phyloP scores from a whole-genome alignment of 2,797 vertebrate genomes.

The Mormyrus proboscirostris region DNA sequence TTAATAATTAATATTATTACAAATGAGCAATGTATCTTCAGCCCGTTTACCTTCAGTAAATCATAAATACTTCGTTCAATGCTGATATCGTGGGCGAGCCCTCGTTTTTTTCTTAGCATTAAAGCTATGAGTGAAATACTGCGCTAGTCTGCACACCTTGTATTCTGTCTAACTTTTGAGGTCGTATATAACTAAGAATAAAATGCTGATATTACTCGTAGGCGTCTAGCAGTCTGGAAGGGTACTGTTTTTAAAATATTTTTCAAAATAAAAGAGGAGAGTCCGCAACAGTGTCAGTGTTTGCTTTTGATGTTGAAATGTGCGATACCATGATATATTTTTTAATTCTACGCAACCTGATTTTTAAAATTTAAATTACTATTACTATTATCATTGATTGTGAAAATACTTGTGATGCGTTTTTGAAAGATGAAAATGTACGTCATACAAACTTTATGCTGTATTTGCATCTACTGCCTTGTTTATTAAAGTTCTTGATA shows the following conservation, averaged over 20 bases:
- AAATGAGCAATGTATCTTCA: neutral
- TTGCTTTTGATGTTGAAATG: neutral
- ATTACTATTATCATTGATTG: neutral
- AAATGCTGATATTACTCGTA: neutral
- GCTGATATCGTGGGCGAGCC: neutral
- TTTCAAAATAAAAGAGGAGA: neutral
- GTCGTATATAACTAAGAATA: neutral
- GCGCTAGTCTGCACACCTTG: neutral
- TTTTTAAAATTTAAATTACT: neutral
- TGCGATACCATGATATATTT: neutral
- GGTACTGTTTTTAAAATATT: neutral
- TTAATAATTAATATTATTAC: neutral
- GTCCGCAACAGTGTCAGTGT: neutral
- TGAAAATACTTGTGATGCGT: neutral
- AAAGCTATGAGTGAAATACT: neutral
- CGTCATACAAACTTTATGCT: neutral
- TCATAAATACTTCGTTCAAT: neutral
- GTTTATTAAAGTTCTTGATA: neutral
- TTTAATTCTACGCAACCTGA: neutral
- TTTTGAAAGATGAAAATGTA: neutral
- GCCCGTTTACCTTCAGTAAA: neutral
- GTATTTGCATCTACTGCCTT: neutral
- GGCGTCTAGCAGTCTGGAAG: neutral
- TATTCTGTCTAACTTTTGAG: neutral
- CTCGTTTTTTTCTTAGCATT: neutral